Evolutionary conservation across 2,888 invertebrate genomes (phyloP), one percentile per base, ranked within the genome.

Genomic region (Apodemia hepburni): DNA sequence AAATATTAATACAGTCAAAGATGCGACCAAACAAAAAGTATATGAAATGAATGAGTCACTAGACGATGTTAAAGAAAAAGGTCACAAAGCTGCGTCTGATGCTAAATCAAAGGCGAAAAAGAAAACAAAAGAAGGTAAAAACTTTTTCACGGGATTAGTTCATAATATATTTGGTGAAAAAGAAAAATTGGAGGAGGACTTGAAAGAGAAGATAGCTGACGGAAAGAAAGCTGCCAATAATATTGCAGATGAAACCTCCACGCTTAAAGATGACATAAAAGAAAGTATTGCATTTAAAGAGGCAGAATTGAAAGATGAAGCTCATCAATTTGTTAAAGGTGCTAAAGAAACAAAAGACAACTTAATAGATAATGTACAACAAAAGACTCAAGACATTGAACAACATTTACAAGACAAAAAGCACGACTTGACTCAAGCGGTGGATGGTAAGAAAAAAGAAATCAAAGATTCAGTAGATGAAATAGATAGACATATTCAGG

Each of bases 91-190:
- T 2, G 73, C 73, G 54, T 68, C 71, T 9, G 76, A 78, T 67
- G 60, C 73, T 12, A 75, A 77, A 68, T 64, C 72, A 7, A 77
- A 78, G 61, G 81, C 78, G 0, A 87, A 89, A 68, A 87, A 90
- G 72, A 89, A 89, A 65, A 80, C 84, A 17, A 90, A 90, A 70
- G 87, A 90, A 75, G 84, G 90, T 3, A 90, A 91, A 66, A 84
- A 78, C 69, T 91, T 91, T 70, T 84, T 91, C 49, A 81, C 87
- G 11, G 90, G 91, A 18, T 71, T 92, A 49, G 88, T 90, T 2
- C 84, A 86, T 6, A 90, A 87, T 63, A 86, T 92, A 45, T 88
- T 88, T 62, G 88, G 89, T 8, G 87, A 88, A 62, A 92, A 90
- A 71, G 91, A 91, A 22, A 90, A 90, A 73, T 70, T 88, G 7